Evolutionary conservation across 2,797 vertebrate species (phyloP).

Genomic region (Lepidocolaptes lacrymiger): DNA sequence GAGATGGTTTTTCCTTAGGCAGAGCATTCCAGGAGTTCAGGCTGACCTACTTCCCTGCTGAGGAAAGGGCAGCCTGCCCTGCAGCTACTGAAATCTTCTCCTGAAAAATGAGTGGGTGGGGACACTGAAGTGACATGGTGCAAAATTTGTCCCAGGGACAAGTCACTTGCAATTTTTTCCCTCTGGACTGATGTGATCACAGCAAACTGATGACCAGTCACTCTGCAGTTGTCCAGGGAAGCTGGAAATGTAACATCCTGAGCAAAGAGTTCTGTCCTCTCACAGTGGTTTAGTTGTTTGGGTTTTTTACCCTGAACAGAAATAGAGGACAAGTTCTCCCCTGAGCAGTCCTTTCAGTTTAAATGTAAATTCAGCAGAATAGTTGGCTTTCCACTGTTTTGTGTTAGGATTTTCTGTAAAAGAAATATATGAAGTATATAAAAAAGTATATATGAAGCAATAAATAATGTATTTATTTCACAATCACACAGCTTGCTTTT

Average conservation of each 20-base stretch:
- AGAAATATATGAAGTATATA: no score
- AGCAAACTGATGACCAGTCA: not conserved
- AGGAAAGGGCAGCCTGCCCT: constrained; percentile 13
- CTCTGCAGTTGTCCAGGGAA: not conserved
- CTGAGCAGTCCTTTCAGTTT: not conserved
- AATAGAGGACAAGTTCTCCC: not conserved
- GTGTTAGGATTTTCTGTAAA: not conserved
- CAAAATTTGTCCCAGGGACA: constrained; percentile 33
- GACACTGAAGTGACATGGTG: not conserved
- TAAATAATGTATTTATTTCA: not conserved
- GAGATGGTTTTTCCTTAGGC: not conserved
- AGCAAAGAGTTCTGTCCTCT: not conserved
- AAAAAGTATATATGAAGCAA: not conserved
- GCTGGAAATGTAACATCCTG: not conserved
- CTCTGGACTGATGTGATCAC: not conserved
- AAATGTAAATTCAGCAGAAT: not conserved
- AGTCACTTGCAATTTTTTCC: constrained; percentile 5
- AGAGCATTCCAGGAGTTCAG: not conserved
- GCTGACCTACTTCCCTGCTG: constrained; percentile 18
- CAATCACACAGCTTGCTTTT: not conserved
- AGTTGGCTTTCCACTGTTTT: not conserved
- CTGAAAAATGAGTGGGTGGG: not conserved
- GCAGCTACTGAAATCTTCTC: not conserved
- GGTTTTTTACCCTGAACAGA: not conserved
- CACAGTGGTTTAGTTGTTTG: not conserved